A percentile compares a stretch with the other conserved stretches of the same genome.
Evolutionary conservation across 1,140 invertebrate species (phyloP).

Genomic region (Mamestra configurata): DNA sequence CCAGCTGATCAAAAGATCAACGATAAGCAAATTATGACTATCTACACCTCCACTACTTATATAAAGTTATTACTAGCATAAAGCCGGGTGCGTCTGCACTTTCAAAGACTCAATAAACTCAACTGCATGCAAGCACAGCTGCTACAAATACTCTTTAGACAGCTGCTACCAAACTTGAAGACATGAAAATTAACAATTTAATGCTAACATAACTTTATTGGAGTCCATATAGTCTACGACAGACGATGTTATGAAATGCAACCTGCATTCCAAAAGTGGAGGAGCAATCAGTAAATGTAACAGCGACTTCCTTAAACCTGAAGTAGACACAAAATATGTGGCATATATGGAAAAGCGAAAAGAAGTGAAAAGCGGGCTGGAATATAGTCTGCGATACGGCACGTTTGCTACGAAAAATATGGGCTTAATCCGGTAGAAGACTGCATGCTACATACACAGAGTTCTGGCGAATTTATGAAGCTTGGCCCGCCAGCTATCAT

Average conservation of each 20-base stretch:
- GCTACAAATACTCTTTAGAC: neutral
- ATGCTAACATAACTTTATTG: neutral
- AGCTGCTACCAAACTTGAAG: neutral
- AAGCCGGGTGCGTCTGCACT: constrained; percentile 4
- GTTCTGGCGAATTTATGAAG: constrained; percentile 28
- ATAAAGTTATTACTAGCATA: neutral
- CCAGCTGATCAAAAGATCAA: neutral
- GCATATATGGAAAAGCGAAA: constrained; percentile 23
- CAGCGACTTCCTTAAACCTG: neutral
- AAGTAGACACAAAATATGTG: constrained; percentile 27
- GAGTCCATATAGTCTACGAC: neutral
- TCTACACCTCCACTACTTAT: neutral
- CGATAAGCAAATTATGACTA: neutral
- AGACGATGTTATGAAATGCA: constrained; percentile 8
- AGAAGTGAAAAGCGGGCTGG: constrained; percentile 39
- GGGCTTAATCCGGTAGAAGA: constrained; percentile 42
- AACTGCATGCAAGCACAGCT: constrained; percentile 1
- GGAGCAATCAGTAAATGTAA: constrained; percentile 32
- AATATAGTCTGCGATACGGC: constrained; percentile 52
- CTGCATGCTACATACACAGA: constrained; percentile 8
- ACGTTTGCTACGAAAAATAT: constrained; percentile 57
- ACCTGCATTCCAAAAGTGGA: neutral
- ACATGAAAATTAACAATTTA: constrained; percentile 16
- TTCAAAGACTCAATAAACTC: constrained; percentile 15
- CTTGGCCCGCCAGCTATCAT: constrained; percentile 3